Percentiles rank a stretch among this genome's conserved stretches.
Conservation (phyloP, 2,113 vertebrate species). For the Thymallus thymallus region DNA sequence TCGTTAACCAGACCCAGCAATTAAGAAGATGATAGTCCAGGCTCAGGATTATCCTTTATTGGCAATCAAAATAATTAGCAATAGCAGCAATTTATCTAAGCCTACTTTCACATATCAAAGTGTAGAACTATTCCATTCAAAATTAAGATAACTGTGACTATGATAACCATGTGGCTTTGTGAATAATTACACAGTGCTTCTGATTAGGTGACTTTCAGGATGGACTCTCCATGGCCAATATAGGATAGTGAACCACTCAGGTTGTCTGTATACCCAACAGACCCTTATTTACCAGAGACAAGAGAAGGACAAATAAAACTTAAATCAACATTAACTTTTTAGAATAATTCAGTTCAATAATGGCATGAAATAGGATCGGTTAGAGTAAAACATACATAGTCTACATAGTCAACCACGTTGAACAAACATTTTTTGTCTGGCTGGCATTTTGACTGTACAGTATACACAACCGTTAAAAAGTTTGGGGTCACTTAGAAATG, state of each 20-base stretch:
- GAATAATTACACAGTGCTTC: background rate
- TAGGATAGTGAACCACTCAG: slow-evolving; percentile 63
- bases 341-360: background rate
- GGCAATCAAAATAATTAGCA: slow-evolving; percentile 33
- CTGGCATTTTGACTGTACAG: too few species aligned
- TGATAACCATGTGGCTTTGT: background rate
- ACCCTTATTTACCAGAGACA: slow-evolving; percentile 48
- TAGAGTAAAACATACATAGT: too few species aligned
- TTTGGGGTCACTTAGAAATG: too few species aligned
- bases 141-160: background rate
- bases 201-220: slow-evolving; percentile 68
- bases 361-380: background rate
- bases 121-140: background rate
- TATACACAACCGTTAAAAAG: too few species aligned
- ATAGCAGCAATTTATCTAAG: background rate
- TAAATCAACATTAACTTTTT: background rate
- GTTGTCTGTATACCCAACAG: slow-evolving; percentile 70
- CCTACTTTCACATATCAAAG: slow-evolving; percentile 3
- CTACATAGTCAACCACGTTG: too few species aligned
- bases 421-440: too few species aligned
- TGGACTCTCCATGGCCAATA: slow-evolving; percentile 68
- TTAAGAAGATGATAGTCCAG: background rate
- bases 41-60: slow-evolving; percentile 14
- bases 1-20: slow-evolving; percentile 23
- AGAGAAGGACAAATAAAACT: background rate